These are phyloP conservation scores for Gnathonemus echidnorhynchus DNA, from an alignment of 2,113 vertebrate species.

Conservation along the genomic window DNA sequence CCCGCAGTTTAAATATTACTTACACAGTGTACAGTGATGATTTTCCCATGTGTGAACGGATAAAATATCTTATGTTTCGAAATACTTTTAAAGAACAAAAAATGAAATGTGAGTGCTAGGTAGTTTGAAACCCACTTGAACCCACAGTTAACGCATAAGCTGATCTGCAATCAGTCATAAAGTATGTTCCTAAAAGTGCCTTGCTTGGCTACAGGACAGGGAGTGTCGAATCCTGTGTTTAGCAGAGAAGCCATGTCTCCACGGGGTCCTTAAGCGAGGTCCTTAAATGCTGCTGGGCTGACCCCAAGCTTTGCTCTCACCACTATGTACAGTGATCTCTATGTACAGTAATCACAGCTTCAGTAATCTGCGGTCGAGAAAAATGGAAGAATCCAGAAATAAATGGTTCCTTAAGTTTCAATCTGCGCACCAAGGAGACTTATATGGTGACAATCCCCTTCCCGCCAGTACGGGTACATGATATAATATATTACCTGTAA, in stretches of 20 bases:
- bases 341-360: not conserved
- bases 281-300: not conserved
- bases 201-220: not conserved
- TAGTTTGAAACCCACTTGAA: not conserved
- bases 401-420: no score
- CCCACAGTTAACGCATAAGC: not conserved
- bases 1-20: not conserved
- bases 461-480: not conserved
- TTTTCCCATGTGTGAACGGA: not conserved
- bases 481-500: not conserved
- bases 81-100: not conserved
- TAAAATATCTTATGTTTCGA: not conserved
- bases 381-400: not conserved
- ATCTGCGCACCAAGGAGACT: no score
- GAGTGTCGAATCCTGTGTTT: not conserved
- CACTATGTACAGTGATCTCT: not conserved
- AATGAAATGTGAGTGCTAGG: not conserved
- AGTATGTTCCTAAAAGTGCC: not conserved
- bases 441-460: no score
- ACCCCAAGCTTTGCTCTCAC: not conserved
- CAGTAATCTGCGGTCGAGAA: not conserved
- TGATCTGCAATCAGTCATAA: not conserved
- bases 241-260: no score
- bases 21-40: not conserved
- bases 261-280: no score